Evolutionary conservation across 1,140 invertebrate genomes (phyloP), one percentile per base, ranked within the genome.

Genomic region (Drosophila parvula): DNA sequence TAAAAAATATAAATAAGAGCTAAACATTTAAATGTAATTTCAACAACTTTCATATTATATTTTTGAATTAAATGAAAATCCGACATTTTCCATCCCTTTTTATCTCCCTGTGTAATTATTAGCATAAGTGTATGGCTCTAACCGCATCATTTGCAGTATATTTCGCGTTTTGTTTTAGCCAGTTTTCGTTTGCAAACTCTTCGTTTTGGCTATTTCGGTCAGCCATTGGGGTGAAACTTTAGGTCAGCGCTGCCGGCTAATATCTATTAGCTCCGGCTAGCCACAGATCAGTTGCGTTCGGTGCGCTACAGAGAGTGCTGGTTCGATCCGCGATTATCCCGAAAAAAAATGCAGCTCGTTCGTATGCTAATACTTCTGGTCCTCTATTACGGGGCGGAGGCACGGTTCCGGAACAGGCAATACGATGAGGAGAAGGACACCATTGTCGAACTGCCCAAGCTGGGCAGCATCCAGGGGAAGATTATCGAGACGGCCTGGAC

Each of bases 401-500:
- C 56, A 11, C 68, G 84, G 8, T 62, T 74, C 41, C 80, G 58
- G 22, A 59, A 55, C 34, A 70, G 28, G 36, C 47, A 60, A 5
- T 90, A 90, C 27, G 88, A 91, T 16, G 85, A 91, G 53, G 89
- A 91, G 30, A 74, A 79, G 38, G 88, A 90, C 45, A 90, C 90
- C 12, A 88, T 91, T n/a, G 59, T 92, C 1, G 76, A 79, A 28
- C 38, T 92, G 43, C 84, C 91, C 12, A 90, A 80, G 3, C 53
- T 92, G 50, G 92, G 92, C 34, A 50, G 71, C 7, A 81, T 92
- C 14, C 80, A 88, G 74, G 92, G 92, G 10, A 89, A 81, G 40
- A 77, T 80, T 43, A 34, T 81, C 4, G 78, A 88, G 45, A 91
- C 92, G 0, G 79, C 92, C 7, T 92, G 92, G 92, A 86, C 81